Evolutionary conservation across 53 echinoderm and acorn worm species (phyloP).

Genomic region (Luidia sarsii): DNA sequence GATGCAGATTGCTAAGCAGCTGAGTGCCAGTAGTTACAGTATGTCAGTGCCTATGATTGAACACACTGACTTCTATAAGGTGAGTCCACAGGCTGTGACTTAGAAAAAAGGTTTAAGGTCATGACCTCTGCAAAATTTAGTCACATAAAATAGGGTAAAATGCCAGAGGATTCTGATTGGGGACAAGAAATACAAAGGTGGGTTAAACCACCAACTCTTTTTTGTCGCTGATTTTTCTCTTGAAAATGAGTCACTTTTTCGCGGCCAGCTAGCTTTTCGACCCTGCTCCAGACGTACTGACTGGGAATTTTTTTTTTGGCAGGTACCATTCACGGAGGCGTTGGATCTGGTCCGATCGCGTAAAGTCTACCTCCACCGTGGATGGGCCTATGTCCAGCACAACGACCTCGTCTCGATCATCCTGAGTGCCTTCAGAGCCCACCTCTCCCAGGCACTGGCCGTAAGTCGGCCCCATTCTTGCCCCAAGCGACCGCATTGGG

Average conservation of each 20-base stretch:
- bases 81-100: too few relatives aligned
- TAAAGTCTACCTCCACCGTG: slow-evolving; percentile 85
- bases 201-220: too few relatives aligned
- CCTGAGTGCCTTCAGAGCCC: slow-evolving; percentile 87
- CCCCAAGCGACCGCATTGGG: too few relatives aligned
- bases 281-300: too few relatives aligned
- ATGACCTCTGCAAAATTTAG: too few relatives aligned
- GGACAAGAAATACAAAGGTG: slow-evolving; percentile 69
- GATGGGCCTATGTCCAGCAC: slow-evolving; percentile 94
- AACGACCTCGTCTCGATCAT: slow-evolving; percentile 95
- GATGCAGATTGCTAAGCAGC: slow-evolving; percentile 53
- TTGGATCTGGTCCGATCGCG: slow-evolving; percentile 83
- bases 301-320: neutral
- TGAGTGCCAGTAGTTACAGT: slow-evolving; percentile 71
- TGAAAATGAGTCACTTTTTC: too few relatives aligned
- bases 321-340: slow-evolving; percentile 98
- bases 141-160: too few relatives aligned
- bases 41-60: slow-evolving; percentile 67
- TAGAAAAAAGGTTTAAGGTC: too few relatives aligned
- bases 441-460: slow-evolving; percentile 92
- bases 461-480: slow-evolving; percentile 64
- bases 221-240: too few relatives aligned
- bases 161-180: slow-evolving; percentile 72
- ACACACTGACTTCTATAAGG: slow-evolving; percentile 92
- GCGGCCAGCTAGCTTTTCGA: too few relatives aligned